Percentiles rank a stretch among this genome's conserved stretches.
These are phyloP conservation scores for Microtus oregoni DNA, from an alignment of 2,113 vertebrate species.

Conservation along the genomic window DNA sequence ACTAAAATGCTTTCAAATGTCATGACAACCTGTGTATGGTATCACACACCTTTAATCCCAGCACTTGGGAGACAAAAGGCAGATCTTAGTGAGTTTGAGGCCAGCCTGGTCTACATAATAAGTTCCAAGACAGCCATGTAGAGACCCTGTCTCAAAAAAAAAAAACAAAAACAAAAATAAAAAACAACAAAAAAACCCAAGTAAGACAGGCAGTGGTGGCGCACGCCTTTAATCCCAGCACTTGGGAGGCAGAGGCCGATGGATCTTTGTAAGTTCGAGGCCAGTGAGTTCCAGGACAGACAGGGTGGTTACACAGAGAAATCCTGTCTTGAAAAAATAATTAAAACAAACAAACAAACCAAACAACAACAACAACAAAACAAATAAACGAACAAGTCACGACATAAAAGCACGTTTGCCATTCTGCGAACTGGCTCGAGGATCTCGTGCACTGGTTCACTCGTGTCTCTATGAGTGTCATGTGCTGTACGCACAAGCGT, in stretches of 20 bases:
- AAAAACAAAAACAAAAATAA: neutral
- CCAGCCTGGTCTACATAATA: neutral
- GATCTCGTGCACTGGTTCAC: fast-evolving
- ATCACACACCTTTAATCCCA: neutral
- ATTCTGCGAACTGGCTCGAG: neutral
- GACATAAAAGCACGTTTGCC: neutral
- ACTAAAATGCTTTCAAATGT: neutral
- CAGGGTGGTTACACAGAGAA: too few species aligned
- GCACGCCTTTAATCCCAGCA: too few species aligned
- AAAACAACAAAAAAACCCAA: neutral
- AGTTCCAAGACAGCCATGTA: neutral
- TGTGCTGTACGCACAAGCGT: neutral
- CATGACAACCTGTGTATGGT: neutral
- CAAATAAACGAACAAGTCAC: neutral
- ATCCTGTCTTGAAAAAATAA: neutral
- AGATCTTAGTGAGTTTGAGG: neutral
- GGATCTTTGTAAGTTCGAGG: too few species aligned
- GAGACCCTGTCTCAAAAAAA: neutral
- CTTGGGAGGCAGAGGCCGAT: too few species aligned
- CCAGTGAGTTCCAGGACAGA: too few species aligned
- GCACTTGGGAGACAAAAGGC: neutral
- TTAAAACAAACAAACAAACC: too few species aligned
- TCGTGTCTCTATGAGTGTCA: neutral
- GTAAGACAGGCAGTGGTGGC: too few species aligned
- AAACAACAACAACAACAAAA: neutral